Base-by-base conservation (phyloP, 2,797 vertebrate genomes). In the Pantherophis alleghaniensis region DNA sequence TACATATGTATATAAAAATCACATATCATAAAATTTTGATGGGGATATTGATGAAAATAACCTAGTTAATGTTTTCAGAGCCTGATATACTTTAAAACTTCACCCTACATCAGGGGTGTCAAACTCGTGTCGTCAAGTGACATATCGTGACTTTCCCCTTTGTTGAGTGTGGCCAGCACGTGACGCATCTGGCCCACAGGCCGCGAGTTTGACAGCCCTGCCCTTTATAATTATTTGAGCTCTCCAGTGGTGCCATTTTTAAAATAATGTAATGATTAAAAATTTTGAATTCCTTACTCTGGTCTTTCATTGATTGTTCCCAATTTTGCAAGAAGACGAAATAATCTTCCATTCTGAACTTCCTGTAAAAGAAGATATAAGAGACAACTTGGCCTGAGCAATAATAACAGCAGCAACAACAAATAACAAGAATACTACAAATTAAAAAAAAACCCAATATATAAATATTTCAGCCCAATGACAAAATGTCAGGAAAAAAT, bases 301-400 rank as follows among this genome's bases (percentile, higher is more conserved):
- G 99, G 99, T 94, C 99, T 98, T 97, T 99, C 99, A 93, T 99
- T 99, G 98, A 99, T 99, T 97, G 99, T 99, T 98, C 99, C 99
- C 98, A 99, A 95, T 98, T 99, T 99, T 96, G 99, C 99, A 97
- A 99, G 97, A 91, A 99, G 98, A 94, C 99, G 99, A 97, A 99
- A 99, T 96, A 99, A 98, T 96, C 99, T 99, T 96, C 99, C 99
- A 94, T 99, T 99, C 96, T 99, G 99, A 96, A 99, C 99, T 96
- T 99, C 99, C 99, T 99, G 97, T 24, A 98, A 98, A 97, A 98
- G 59, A 97, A 97, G 55, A 96, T 89, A 83, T 86, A 63, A 89
- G 55, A 88, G 18, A 74, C n/a, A 91, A 89, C 55, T 22, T 63
- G 66, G 63, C 86, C 5, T 47, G 42, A 37, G 9, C 32, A 28